Percentiles rank a stretch among this genome's conserved stretches.
Evolutionary conservation across 1,140 invertebrate genomes (phyloP).

Genomic region (Leptopilina boulardi): DNA sequence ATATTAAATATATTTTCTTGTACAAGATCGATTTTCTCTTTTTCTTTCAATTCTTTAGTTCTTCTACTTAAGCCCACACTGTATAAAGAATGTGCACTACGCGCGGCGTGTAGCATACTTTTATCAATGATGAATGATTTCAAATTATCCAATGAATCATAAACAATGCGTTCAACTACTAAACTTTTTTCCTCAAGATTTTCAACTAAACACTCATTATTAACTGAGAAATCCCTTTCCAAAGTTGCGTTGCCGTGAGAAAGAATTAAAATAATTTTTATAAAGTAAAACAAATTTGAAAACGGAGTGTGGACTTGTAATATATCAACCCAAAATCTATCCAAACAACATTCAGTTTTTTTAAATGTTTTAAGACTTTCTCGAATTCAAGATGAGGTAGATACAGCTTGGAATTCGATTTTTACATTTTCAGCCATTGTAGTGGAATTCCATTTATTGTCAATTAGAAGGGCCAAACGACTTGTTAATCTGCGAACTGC

Average conservation of each 20-base stretch:
- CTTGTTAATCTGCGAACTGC: conserved; percentile 20
- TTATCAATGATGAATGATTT: conserved; percentile 23
- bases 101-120: conserved; percentile 27
- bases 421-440: conserved; percentile 35
- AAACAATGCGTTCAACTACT: conserved; percentile 35
- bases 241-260: conserved; percentile 40
- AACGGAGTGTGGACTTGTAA: neutral
- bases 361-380: conserved; percentile 39
- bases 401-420: conserved; percentile 26
- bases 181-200: conserved; percentile 38
- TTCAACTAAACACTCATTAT: conserved; percentile 41
- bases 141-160: conserved; percentile 34
- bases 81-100: conserved; percentile 37
- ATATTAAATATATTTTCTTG: no score
- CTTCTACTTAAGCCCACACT: neutral
- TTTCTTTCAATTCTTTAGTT: neutral
- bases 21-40: neutral
- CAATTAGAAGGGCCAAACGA: conserved; percentile 24
- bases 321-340: conserved; percentile 41
- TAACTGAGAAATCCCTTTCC: conserved; percentile 43
- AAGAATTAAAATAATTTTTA: conserved; percentile 37
- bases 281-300: conserved; percentile 16
- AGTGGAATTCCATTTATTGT: conserved; percentile 36
- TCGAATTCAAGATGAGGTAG: neutral
- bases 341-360: conserved; percentile 33